Percentiles rank a stretch among this genome's conserved stretches.
Evolutionary conservation across 2,888 invertebrate species (phyloP).

Genomic region (Chydorus sphaericus): DNA sequence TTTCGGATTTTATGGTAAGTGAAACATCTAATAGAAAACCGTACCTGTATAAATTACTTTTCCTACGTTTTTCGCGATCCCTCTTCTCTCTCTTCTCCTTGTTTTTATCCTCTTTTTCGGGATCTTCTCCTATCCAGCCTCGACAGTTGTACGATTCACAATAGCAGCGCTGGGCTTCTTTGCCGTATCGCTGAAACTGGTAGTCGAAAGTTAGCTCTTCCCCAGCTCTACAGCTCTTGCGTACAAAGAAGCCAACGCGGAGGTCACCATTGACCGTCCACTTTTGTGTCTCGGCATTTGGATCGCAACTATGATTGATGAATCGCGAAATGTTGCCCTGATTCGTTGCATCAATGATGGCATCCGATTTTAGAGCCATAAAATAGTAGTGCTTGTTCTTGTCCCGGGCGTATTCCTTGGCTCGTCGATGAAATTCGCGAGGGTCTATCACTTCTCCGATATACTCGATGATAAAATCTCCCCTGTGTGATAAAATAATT

Average conservation of each 20-base stretch:
- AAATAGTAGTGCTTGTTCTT: conserved; percentile 91
- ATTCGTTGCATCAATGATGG: conserved; percentile 88
- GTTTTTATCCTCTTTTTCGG: conserved; percentile 44
- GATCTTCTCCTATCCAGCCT: conserved; percentile 88
- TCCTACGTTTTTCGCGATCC: conserved; percentile 18
- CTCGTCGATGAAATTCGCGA: conserved; percentile 73
- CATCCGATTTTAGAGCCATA: conserved; percentile 87
- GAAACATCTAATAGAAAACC: background rate
- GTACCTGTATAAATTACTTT: background rate
- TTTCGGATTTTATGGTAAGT: background rate
- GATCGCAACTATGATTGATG: conserved; percentile 98
- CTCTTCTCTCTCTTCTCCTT: conserved; percentile 18
- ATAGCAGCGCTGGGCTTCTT: conserved; percentile 89
- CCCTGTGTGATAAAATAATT: conserved; percentile 39
- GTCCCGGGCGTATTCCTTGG: conserved; percentile 73
- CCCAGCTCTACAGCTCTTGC: conserved; percentile 59
- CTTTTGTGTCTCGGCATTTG: conserved; percentile 96
- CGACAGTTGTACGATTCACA: conserved; percentile 80
- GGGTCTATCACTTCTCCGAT: conserved; percentile 92
- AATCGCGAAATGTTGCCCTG: conserved; percentile 94
- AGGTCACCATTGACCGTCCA: conserved; percentile 88
- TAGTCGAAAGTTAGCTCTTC: conserved; percentile 99
- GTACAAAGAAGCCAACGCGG: conserved; percentile 92
- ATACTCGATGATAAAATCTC: conserved; percentile 94
- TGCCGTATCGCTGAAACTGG: conserved; percentile 90